A percentile compares a stretch with the other conserved stretches of the same genome.
Conservation (phyloP, 2,797 vertebrate genomes). For the Bothrops alternatus region DNA sequence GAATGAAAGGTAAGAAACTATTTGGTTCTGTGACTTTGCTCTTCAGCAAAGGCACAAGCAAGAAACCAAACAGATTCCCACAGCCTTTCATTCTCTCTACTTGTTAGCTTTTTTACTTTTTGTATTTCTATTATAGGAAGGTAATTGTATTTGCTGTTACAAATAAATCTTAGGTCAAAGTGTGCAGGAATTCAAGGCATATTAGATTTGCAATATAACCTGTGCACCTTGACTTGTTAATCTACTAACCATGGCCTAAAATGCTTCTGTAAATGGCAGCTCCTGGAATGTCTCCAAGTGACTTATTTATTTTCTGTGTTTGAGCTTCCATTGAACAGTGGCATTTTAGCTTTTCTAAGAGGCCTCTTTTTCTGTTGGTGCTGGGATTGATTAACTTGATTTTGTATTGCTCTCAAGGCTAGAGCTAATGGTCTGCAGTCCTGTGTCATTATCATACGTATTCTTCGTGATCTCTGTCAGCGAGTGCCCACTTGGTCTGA, state of each 20-base stretch:
- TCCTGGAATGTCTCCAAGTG: conserved; percentile 75
- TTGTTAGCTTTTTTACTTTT: conserved; percentile 79
- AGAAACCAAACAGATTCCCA: conserved; percentile 88
- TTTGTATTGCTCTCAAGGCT: conserved; percentile 91
- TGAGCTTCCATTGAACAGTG: conserved; percentile 97
- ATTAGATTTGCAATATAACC: conserved; percentile 84
- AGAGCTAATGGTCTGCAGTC: conserved; percentile 99
- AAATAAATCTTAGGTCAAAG: conserved; percentile 80
- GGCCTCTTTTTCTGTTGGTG: conserved; percentile 59
- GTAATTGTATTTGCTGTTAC: conserved; percentile 69
- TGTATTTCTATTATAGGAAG: conserved; percentile 74
- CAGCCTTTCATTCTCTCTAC: conserved; percentile 90
- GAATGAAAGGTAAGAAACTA: conserved; percentile 92
- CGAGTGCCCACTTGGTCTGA: conserved; percentile 94
- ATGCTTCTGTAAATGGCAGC: conserved; percentile 97
- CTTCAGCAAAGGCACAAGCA: conserved; percentile 78
- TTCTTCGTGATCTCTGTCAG: conserved; percentile 96
- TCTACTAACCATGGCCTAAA: conserved; percentile 93
- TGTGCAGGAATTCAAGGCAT: conserved; percentile 91
- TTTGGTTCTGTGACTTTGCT: conserved; percentile 88
- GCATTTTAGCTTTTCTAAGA: conserved; percentile 85
- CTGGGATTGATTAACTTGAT: conserved; percentile 77
- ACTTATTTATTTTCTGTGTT: conserved; percentile 71
- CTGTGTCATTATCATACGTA: conserved; percentile 97
- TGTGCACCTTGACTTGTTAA: conserved; percentile 90